phyloP scores from a whole-genome alignment of 2,113 vertebrate species.

The Felis catus region F.catus_Fca126_mat1.0 CM031412.1:198869501-198870000 shows the following conservation, averaged over 20 bases:
- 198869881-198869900: too few relatives aligned
- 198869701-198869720: not conserved
- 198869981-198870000: not conserved
- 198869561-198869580: not conserved
- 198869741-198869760: not conserved
- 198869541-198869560: not conserved
- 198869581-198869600: not conserved
- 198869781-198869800: not conserved
- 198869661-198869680: not conserved
- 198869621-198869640: constrained; percentile 14
- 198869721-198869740: not conserved
- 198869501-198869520: not conserved
- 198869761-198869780: not conserved
- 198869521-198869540: not conserved
- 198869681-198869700: not conserved
- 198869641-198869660: not conserved
- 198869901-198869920: not conserved
- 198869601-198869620: not conserved
- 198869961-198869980: not conserved
- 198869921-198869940: not conserved
- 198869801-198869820: not conserved
- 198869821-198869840: not conserved
- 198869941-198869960: too few relatives aligned
- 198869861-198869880: not conserved
- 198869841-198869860: not conserved